phyloP scores from a whole-genome alignment of 2,113 vertebrate species.

The Tricholaema leucomelas region DNA sequence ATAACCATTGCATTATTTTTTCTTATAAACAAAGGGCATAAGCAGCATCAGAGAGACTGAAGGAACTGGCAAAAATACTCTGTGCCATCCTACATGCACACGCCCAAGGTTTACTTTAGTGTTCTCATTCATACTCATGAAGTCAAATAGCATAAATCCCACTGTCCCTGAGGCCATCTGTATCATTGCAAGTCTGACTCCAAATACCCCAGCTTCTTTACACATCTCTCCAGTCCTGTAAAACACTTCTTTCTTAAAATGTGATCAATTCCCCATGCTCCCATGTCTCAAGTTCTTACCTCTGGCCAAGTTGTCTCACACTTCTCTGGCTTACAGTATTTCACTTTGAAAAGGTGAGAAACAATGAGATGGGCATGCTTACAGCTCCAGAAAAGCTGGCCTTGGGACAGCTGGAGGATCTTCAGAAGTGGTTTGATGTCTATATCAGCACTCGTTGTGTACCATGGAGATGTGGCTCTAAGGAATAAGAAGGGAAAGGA shows the following conservation, averaged over 20 bases:
- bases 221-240: not conserved
- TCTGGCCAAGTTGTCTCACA: not conserved
- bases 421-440: not conserved
- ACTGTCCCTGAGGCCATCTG: not conserved
- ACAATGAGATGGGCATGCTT: not conserved
- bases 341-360: not conserved
- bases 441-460: not conserved
- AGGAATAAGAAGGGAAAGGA: not conserved
- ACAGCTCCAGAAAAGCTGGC: not conserved
- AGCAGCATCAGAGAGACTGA: not conserved
- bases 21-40: not conserved
- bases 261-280: not conserved
- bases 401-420: not conserved
- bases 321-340: not conserved
- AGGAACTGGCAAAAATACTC: not conserved
- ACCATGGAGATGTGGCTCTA: not conserved
- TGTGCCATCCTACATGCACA: not conserved
- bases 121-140: not conserved
- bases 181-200: not conserved
- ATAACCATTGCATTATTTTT: not conserved
- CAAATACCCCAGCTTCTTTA: not conserved
- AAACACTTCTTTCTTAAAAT: not conserved
- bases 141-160: not conserved
- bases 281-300: not conserved
- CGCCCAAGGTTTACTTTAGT: not conserved